Percentiles rank a stretch among this genome's conserved stretches.
Conservation (phyloP, 2,797 vertebrate species). For the Syngnathus rostellatus region DNA sequence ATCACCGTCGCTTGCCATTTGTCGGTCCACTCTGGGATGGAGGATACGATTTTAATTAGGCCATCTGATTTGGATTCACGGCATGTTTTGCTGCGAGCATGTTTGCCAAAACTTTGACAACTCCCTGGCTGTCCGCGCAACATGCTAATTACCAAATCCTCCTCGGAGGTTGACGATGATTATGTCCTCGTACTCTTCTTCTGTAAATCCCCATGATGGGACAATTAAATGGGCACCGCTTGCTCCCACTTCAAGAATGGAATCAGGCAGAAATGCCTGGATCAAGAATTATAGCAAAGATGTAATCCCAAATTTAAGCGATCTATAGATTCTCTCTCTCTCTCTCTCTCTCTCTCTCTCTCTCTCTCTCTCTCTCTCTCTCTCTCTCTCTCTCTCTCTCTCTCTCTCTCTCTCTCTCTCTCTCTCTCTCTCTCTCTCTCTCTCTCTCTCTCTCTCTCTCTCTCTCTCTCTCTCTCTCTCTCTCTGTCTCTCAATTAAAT, state of each 20-base stretch:
- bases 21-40: background rate
- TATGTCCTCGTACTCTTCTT: constrained; percentile 6
- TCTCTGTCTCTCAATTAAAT: no score
- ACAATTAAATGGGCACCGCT: background rate
- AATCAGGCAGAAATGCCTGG: background rate
- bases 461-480: no score
- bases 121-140: constrained; percentile 19
- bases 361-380: no score
- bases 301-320: no score
- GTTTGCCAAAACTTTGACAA: constrained; percentile 35
- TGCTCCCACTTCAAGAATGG: background rate
- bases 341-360: no score
- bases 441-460: no score
- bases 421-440: no score
- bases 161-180: constrained; percentile 35
- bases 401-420: no score
- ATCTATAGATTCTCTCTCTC: no score
- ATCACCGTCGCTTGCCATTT: constrained; percentile 18
- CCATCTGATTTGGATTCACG: constrained; percentile 35
- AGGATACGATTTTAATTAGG: constrained; percentile 27
- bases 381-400: no score
- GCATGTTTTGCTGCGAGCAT: constrained; percentile 17
- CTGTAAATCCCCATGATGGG: background rate
- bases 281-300: background rate
- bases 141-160: constrained; percentile 45